These are phyloP conservation scores for Pica pica DNA, from an alignment of 2,113 vertebrate species.

Conservation along the genomic window DNA sequence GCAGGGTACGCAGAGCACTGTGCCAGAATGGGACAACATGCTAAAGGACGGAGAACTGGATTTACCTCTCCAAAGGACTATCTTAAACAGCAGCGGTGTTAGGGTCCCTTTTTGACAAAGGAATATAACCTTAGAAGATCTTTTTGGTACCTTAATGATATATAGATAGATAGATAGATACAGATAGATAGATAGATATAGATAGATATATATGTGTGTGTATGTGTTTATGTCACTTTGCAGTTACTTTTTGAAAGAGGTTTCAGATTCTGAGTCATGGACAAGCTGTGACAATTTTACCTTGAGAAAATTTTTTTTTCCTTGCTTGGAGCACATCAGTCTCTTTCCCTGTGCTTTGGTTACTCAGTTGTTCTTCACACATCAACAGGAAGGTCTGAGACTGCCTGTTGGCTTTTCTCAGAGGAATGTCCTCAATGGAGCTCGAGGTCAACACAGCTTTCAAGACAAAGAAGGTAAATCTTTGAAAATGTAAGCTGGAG, in stretches of 20 bases:
- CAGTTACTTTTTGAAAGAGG: neutral
- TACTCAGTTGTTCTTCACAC: neutral
- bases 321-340: neutral
- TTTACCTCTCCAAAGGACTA: neutral
- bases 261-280: neutral
- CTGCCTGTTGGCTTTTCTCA: neutral
- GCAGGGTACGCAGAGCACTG: neutral
- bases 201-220: accelerated
- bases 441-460: conserved; percentile 20
- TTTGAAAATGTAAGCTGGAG: neutral
- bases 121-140: neutral
- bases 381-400: neutral
- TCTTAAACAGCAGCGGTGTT: neutral
- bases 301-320: neutral
- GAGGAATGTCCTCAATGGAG: neutral
- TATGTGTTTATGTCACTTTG: neutral
- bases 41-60: neutral
- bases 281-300: neutral
- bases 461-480: conserved; percentile 7
- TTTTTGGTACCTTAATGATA: neutral
- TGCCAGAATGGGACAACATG: neutral
- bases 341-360: neutral
- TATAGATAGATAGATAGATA: neutral
- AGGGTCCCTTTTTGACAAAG: neutral
- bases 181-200: no score